Percentiles rank a stretch among this genome's conserved stretches.
Conservation (phyloP, 2,113 vertebrate genomes). For the Hystrix brachyura region DNA sequence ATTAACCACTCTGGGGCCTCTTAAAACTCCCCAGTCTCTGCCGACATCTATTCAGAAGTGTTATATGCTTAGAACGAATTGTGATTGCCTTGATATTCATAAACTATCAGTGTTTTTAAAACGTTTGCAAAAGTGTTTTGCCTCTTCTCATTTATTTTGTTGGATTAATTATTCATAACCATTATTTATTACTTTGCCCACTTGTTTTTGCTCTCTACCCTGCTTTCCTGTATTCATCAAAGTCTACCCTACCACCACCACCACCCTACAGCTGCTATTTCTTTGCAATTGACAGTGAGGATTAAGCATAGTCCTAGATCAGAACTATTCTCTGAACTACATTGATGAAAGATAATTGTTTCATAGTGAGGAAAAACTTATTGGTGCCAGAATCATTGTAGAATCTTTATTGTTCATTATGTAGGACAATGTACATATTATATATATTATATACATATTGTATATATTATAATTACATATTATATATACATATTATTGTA, state of each 20-base stretch:
- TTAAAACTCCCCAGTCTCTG: constrained; percentile 80
- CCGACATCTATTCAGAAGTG: constrained; percentile 72
- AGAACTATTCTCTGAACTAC: constrained; percentile 37
- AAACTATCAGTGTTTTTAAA: constrained; percentile 67
- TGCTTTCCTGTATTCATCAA: background rate
- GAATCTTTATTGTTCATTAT: background rate
- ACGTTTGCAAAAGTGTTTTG: constrained; percentile 69
- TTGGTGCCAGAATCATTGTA: background rate
- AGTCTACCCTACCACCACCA: background rate
- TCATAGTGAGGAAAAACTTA: background rate
- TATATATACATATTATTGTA: background rate
- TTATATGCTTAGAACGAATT: constrained; percentile 63
- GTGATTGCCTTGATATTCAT: constrained; percentile 75
- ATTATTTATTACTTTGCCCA: constrained; percentile 4
- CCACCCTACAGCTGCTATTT: background rate
- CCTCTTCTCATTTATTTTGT: constrained; percentile 41
- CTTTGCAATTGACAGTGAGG: background rate
- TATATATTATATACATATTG: background rate
- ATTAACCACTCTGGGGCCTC: constrained; percentile 84
- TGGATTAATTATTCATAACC: constrained; percentile 46
- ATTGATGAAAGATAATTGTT: constrained; percentile 17
- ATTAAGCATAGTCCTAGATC: background rate
- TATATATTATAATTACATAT: background rate
- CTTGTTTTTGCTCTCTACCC: constrained; percentile 11
- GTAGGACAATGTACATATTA: background rate